Base-by-base conservation (phyloP, 2,888 invertebrate genomes). In the Chamaedrilus cognettii region DNA sequence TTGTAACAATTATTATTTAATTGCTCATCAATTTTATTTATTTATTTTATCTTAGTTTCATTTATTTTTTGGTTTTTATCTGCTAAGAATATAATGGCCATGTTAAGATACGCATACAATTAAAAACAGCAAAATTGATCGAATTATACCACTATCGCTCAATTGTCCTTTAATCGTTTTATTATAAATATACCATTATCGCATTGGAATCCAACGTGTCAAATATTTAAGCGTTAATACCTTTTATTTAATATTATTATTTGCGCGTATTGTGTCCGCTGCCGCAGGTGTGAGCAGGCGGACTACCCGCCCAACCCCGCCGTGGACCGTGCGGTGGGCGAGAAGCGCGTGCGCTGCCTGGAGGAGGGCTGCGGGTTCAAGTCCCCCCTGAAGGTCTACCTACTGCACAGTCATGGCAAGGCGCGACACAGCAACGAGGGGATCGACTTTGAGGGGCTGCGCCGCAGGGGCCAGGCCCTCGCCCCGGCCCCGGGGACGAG, bases 261-360 rank as follows among this genome's bases (percentile, higher is more conserved):
- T n/a, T n/a, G n/a, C n/a, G n/a, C n/a, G n/a, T n/a, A n/a, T n/a
- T n/a, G n/a, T n/a, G n/a, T n/a, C n/a, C n/a, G 19, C 42, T 42
- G 11, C 19, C 19, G 2, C 64, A 72, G 81, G 33, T 35, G 57
- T 31, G 61, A 32, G 60, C 74, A 61, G 76, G 74, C 3, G 74
- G 78, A 7, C 59, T 81, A 81, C 71, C 67, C 69, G 19, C 70
- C 73, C 28, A 72, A 76, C 67, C 66, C 72, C 26, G 77, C 74
- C 7, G 66, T 79, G 2, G 77, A 79, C 65, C 70, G 72, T 30
- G 73, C 64, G 52, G 34, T 73, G 19, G 72, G 71, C 33, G 69
- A 74, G 11, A 77, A 77, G 60, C 69, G 70, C 30, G 81, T 82
- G 0, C 76, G 75, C 60, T 82, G 82, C 69, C 69, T 72, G n/a